phyloP scores from a whole-genome alignment of 2,797 vertebrate species.

The Neostethus bicornis region DNA sequence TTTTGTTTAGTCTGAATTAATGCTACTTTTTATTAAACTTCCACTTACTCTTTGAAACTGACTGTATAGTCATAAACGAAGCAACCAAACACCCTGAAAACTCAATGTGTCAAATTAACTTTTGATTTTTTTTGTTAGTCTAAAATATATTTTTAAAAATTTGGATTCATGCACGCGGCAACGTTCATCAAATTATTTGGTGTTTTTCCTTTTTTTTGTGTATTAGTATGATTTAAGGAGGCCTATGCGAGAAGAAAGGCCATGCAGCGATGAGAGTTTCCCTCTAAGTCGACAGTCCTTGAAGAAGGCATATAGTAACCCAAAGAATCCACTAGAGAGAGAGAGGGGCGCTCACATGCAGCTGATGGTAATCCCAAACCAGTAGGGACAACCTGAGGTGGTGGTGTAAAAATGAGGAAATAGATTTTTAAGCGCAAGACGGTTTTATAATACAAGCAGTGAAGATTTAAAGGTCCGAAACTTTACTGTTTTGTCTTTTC shows the following conservation, averaged over 20 bases:
- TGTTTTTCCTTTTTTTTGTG: background rate
- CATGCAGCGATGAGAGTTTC: conserved; percentile 48
- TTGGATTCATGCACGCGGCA: conserved; percentile 40
- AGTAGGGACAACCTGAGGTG: conserved; percentile 1
- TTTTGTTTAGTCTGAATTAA: too few species aligned
- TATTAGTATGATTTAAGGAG: too few species aligned
- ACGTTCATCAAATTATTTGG: conserved; percentile 29
- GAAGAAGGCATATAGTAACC: conserved; percentile 55
- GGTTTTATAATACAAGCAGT: conserved; percentile 46
- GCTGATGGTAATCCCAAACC: too few species aligned
- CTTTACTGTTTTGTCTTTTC: conserved; percentile 40
- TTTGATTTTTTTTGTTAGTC: conserved; percentile 36
- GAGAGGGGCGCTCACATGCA: too few species aligned
- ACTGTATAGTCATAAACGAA: conserved; percentile 22
- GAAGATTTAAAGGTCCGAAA: conserved; percentile 61
- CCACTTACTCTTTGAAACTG: too few species aligned
- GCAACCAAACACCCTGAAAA: conserved; percentile 33
- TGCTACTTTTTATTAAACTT: too few species aligned
- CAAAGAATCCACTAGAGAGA: too few species aligned
- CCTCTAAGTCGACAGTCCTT: conserved; percentile 34
- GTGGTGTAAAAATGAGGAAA: conserved; percentile 33
- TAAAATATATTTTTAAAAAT: conserved; percentile 8
- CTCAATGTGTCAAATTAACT: conserved; percentile 36
- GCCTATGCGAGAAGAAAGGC: conserved; percentile 43
- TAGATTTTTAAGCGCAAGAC: too few species aligned